Evolutionary conservation across 2,888 invertebrate species (phyloP), one percentile per base, ranked within the genome.

Genomic region (Ochlodes sylvanus): DNA sequence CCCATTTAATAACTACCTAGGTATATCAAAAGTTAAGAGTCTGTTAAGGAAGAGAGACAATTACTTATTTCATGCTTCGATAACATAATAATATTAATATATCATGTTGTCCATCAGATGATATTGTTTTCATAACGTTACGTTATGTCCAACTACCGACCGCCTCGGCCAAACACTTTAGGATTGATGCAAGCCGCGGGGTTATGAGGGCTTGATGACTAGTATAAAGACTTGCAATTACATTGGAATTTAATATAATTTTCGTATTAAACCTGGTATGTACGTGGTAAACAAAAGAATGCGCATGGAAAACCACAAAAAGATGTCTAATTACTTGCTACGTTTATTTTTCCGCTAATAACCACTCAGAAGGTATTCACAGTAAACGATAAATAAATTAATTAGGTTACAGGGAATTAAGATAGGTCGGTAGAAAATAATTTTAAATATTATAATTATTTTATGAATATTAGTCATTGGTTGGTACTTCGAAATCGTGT

Each of bases 231-330:
- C 17, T 0, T 7, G 44, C 17, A 17, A 47, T 47, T 15, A 47
- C 5, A 27, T 27, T n/a, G n/a, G n/a, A n/a, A n/a, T n/a, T n/a
- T n/a, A n/a, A n/a, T n/a, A n/a, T n/a, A n/a, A n/a, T n/a, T n/a
- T n/a, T n/a, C n/a, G n/a, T 9, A 38, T 38, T 38, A 12, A 38
- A 38, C 38, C 10, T 38, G 12, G 34, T 34, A 12, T 3, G 0
- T 12, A 47, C 12, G 17, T 17, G 15, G 17, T 47, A 15, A 47
- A 38, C 38, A 38, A 38, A 54, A 34, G 32, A 38, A 56, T 38
- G 56, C 17, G 10, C 34, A 38, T 34, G 38, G 38, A 34, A 56
- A 56, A 56, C 54, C 54, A 56, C 56, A 38, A 38, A 55, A 56
- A 38, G 52, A 44, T 15, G 21, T 42, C n/a, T 44, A 19, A 9